These are phyloP conservation scores for Brachionus rotundiformis DNA, from an alignment of 1,140 invertebrate species.

Conservation along the genomic window DNA sequence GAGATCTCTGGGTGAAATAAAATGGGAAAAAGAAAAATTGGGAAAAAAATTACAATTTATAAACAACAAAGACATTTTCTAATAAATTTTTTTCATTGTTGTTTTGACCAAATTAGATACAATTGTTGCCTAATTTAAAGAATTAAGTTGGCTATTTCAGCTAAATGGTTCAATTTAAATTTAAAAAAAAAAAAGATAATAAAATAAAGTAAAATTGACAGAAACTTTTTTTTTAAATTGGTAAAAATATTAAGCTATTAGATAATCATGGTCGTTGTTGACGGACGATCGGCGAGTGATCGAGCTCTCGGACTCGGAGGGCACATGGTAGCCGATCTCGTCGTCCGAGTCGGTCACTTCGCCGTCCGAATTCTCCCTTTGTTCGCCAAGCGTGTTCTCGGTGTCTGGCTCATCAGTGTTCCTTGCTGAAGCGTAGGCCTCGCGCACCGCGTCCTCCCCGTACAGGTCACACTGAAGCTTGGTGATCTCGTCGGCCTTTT, in stretches of 20 bases:
- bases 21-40: background rate
- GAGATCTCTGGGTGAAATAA: background rate
- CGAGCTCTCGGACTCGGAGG: background rate
- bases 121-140: conserved; percentile 26
- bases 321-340: background rate
- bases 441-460: conserved; percentile 34
- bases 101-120: conserved; percentile 3
- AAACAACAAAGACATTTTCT: background rate
- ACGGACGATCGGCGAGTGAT: background rate
- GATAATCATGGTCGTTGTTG: conserved; percentile 31
- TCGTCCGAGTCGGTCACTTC: conserved; percentile 2
- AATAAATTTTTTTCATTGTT: background rate
- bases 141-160: background rate
- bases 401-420: background rate
- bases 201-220: background rate
- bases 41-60: conserved; percentile 40
- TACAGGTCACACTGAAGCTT: conserved; percentile 41
- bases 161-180: conserved; percentile 10
- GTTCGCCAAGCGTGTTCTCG: background rate
- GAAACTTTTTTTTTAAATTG: conserved; percentile 24
- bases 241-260: conserved; percentile 31
- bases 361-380: background rate
- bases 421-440: conserved; percentile 10
- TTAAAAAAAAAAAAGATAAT: background rate
- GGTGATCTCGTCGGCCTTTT: conserved; percentile 50